These are phyloP conservation scores for Drosophila neocordata DNA, from an alignment of 1,140 invertebrate genomes.

Conservation along the genomic window DNA sequence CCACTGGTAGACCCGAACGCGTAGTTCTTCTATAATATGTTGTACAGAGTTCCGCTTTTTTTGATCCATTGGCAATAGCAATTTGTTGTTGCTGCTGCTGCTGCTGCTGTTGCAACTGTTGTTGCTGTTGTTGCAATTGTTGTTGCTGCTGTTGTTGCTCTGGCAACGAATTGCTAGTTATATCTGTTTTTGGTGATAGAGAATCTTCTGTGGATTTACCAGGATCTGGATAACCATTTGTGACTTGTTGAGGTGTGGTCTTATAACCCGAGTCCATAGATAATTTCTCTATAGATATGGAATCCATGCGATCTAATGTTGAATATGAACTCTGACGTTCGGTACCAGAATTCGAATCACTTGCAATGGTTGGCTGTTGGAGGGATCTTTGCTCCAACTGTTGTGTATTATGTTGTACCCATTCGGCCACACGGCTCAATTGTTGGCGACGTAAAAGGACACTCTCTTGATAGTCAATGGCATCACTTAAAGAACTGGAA, in stretches of 20 bases:
- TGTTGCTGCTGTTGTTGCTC: slow-evolving; percentile 21
- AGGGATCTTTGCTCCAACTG: slow-evolving; percentile 68
- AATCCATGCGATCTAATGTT: slow-evolving; percentile 75
- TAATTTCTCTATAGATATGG: slow-evolving; percentile 78
- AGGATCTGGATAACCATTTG: slow-evolving; percentile 67
- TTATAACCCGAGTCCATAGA: slow-evolving; percentile 81
- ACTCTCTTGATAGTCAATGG: slow-evolving; percentile 78
- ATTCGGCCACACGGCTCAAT: slow-evolving; percentile 87
- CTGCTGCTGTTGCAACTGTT: background rate
- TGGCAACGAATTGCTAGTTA: slow-evolving; percentile 61
- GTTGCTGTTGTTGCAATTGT: background rate
- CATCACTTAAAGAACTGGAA: slow-evolving; percentile 75
- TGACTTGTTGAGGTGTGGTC: slow-evolving; percentile 74
- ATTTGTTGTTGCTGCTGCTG: background rate
- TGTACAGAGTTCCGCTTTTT: slow-evolving; percentile 64
- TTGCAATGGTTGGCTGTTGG: slow-evolving; percentile 53
- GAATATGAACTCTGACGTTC: slow-evolving; percentile 75
- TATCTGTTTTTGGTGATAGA: slow-evolving; percentile 71
- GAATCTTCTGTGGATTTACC: slow-evolving; percentile 73
- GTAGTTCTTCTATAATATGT: slow-evolving; percentile 75
- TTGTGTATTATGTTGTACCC: slow-evolving; percentile 86
- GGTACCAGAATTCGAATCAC: slow-evolving; percentile 71
- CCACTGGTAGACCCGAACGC: slow-evolving; percentile 73
- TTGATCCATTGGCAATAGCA: slow-evolving; percentile 8
- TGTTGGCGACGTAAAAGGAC: slow-evolving; percentile 85